phyloP scores from a whole-genome alignment of 2,888 invertebrate genomes.

The Apeira syringaria region DNA sequence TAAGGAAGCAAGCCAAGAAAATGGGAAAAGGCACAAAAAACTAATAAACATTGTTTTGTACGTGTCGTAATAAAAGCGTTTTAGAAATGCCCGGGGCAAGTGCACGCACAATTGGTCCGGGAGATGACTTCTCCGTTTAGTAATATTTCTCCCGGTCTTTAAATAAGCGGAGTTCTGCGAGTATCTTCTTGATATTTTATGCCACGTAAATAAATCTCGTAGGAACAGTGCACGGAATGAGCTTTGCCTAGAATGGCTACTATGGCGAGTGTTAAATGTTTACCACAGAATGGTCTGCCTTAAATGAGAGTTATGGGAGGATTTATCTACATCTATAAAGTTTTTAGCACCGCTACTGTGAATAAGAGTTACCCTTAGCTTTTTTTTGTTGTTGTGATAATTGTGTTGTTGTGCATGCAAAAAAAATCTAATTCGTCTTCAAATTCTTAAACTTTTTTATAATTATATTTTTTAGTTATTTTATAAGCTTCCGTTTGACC shows the following conservation, averaged over 20 bases:
- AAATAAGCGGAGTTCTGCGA: conserved; percentile 14
- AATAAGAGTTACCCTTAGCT: too few relatives aligned
- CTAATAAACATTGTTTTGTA: conserved; percentile 36
- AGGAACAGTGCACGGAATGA: conserved; percentile 3
- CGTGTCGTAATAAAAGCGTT: conserved; percentile 33
- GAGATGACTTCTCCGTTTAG: conserved; percentile 21
- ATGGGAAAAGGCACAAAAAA: conserved; percentile 23
- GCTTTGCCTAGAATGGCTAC: background rate
- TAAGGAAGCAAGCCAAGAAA: conserved; percentile 28
- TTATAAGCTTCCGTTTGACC: too few relatives aligned
- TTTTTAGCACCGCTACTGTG: too few relatives aligned
- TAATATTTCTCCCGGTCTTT: conserved; percentile 20
- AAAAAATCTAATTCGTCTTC: too few relatives aligned
- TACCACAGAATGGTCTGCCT: background rate
- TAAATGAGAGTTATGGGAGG: too few relatives aligned
- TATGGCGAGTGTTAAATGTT: background rate
- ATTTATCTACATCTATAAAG: too few relatives aligned
- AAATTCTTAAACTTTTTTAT: too few relatives aligned
- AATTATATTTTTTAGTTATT: too few relatives aligned
- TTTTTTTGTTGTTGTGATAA: too few relatives aligned
- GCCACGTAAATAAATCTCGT: conserved; percentile 13
- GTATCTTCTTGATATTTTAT: conserved; percentile 11
- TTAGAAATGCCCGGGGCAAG: conserved; percentile 12
- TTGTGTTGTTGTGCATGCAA: too few relatives aligned
- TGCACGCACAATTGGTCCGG: conserved; percentile 20